phyloP scores from a whole-genome alignment of 2,113 vertebrate species.

The Fregata magnificens region DNA sequence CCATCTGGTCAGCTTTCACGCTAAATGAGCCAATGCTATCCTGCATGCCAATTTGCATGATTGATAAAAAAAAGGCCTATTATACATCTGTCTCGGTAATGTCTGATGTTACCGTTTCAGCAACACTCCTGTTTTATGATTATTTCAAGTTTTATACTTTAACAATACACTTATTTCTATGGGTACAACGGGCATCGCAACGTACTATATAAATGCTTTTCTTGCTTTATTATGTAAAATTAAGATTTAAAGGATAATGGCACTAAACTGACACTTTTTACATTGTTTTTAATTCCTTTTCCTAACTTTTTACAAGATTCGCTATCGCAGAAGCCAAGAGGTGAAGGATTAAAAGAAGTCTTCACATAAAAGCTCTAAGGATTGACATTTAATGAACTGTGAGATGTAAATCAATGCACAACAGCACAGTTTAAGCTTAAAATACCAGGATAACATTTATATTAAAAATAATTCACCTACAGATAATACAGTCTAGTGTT shows the following conservation, averaged over 20 bases:
- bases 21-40: slow-evolving; percentile 10
- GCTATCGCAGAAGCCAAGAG: neutral
- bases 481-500: slow-evolving; percentile 84
- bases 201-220: neutral
- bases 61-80: slow-evolving; percentile 1
- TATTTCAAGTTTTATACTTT: neutral
- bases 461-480: slow-evolving; percentile 67
- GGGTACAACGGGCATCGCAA: neutral
- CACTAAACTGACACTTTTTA: slow-evolving; percentile 6
- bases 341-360: slow-evolving; percentile 29
- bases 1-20: slow-evolving; percentile 63
- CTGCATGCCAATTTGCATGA: neutral
- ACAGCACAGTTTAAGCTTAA: slow-evolving; percentile 31
- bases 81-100: neutral
- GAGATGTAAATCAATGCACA: slow-evolving; percentile 44
- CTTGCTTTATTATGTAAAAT: neutral
- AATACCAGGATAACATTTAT: slow-evolving; percentile 47
- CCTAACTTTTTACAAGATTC: slow-evolving; percentile 4
- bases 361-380: slow-evolving; percentile 32
- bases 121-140: neutral
- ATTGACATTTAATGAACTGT: slow-evolving; percentile 45
- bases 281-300: slow-evolving; percentile 12
- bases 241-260: slow-evolving; percentile 14
- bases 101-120: neutral
- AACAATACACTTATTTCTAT: neutral